A percentile compares a stretch with the other conserved stretches of the same genome.
Conservation (phyloP, 2,888 invertebrate genomes). For the Melipona beecheii region DNA sequence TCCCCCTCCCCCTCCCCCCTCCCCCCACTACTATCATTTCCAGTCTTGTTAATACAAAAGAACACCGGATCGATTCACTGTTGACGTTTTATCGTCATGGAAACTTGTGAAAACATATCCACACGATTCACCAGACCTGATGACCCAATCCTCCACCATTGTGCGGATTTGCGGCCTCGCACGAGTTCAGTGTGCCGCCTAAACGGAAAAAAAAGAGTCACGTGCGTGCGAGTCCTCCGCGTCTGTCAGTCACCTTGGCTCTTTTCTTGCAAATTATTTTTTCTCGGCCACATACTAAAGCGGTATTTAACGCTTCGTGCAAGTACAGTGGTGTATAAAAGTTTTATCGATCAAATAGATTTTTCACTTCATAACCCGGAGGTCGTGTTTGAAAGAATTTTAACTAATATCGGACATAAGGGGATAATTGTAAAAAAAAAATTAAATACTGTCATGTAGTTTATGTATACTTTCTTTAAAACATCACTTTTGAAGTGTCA, state of each 20-base stretch:
- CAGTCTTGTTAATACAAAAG: slow-evolving; percentile 48
- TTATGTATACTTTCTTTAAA: background rate
- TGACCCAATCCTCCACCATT: slow-evolving; percentile 48
- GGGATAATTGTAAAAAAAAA: background rate
- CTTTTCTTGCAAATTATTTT: background rate
- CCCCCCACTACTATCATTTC: slow-evolving; percentile 26
- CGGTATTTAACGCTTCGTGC: background rate
- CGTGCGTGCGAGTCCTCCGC: background rate
- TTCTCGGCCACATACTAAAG: too few species aligned
- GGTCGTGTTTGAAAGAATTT: background rate
- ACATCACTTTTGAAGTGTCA: background rate
- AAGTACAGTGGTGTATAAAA: background rate
- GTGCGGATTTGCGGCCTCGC: slow-evolving; percentile 4
- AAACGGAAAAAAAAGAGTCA: slow-evolving; percentile 25
- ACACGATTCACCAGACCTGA: slow-evolving; percentile 54
- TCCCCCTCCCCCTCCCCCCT: background rate
- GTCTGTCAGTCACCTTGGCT: background rate
- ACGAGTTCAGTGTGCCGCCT: slow-evolving; percentile 57
- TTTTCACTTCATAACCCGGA: background rate
- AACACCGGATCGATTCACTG: slow-evolving; percentile 59
- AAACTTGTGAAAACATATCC: slow-evolving; percentile 66
- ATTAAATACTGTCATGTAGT: background rate
- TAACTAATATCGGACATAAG: background rate
- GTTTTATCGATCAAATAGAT: background rate
- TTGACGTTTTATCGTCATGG: slow-evolving; percentile 65